Evolutionary conservation across 2,888 invertebrate genomes (phyloP), one percentile per base, ranked within the genome.

Genomic region (Nematopogon swammerdamellus): DNA sequence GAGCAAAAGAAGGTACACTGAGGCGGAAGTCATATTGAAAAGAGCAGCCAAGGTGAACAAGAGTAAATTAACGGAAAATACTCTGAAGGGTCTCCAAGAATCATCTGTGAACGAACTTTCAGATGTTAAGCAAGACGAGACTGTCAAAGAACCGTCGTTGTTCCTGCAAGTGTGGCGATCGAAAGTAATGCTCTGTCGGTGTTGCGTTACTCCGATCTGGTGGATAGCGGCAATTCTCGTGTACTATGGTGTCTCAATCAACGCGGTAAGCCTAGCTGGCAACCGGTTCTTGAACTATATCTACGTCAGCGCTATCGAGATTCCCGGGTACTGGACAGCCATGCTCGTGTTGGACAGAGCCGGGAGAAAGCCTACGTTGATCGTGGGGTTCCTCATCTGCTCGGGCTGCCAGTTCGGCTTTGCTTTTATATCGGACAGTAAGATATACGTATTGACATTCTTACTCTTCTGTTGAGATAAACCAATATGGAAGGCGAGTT

Each of bases 201-300:
- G 82, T 51, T 47, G 79, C 5, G 82, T 80, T 51, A 84, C 85
- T 52, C 83, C 82, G 30, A 73, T 85, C 54, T 85, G 85, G 60
- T 87, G 86, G 87, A 77, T 86, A 19, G 82, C 86, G 1, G 85
- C 84, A 57, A 82, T 85, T 1, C 81, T 88, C 52, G 82, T 87
- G 8, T 88, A 85, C 61, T 88, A 86, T 56, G 88, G 88, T 0
- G 63, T 88, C 18, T 85, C 85, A 2, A 63, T 88, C 43, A 86
- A 85, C 63, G 82, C 87, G 0, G 85, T 86, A 1, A 70, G 82
- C 1, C 65, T 88, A 43, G 75, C 81, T 43, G 87, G 86, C 2
- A 81, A 87, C 61, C 83, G 82, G 58, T 87, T 87, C 60, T 58
- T 84, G 10, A 88, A 87, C 62, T 88, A 29, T 36, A 30, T 47